Percentiles rank a stretch among this genome's conserved stretches.
phyloP scores from a whole-genome alignment of 2,888 invertebrate genomes.

The Syrphus vitripennis region DNA sequence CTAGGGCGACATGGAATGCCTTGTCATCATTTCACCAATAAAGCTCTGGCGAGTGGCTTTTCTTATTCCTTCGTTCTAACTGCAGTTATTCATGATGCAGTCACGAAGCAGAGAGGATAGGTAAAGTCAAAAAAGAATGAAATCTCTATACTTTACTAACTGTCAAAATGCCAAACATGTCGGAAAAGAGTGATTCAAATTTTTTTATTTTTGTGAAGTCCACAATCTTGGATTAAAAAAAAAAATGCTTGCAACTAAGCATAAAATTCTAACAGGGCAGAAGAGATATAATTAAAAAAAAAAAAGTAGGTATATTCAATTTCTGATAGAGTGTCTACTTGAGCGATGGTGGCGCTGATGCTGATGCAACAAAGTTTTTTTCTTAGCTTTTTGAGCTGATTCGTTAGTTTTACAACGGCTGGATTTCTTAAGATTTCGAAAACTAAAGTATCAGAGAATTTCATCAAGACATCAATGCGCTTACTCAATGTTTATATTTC shows the following conservation, averaged over 20 bases:
- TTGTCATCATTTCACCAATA: neutral
- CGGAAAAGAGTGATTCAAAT: slow-evolving; percentile 23
- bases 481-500: too few relatives aligned
- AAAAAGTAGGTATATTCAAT: slow-evolving; percentile 17
- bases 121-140: neutral
- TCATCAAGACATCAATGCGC: too few relatives aligned
- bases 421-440: neutral
- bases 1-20: slow-evolving; percentile 11
- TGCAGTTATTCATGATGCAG: neutral
- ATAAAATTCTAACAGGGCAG: slow-evolving; percentile 4
- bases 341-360: neutral
- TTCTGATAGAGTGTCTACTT: slow-evolving; percentile 5
- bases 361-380: neutral
- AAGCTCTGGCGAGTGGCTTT: neutral
- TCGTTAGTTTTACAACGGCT: neutral
- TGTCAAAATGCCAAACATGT: slow-evolving; percentile 16
- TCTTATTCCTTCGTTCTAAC: neutral
- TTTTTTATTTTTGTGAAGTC: neutral
- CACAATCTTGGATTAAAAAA: neutral
- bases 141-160: slow-evolving; percentile 29
- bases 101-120: neutral
- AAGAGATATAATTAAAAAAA: slow-evolving; percentile 11
- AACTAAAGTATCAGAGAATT: too few relatives aligned
- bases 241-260: slow-evolving; percentile 38
- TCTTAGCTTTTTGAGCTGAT: neutral